phyloP scores from a whole-genome alignment of 1,140 invertebrate species.

The Anthonomus grandis region DNA sequence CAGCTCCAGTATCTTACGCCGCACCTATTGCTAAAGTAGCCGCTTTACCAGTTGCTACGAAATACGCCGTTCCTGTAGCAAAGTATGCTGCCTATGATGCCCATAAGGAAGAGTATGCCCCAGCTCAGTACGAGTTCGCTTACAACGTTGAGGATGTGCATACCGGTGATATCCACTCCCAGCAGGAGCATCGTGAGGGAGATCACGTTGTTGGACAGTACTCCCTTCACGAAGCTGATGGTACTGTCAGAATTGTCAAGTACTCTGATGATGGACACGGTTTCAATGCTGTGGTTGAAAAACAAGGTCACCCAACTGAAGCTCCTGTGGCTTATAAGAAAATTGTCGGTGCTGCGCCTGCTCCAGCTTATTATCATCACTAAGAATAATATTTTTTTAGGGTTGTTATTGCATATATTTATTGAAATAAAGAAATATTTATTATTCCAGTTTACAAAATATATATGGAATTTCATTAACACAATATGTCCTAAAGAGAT shows the following conservation, averaged over 20 bases:
- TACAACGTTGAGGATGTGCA: conserved; percentile 50
- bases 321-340: conserved; percentile 23
- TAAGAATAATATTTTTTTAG: too few species aligned
- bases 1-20: conserved; percentile 6
- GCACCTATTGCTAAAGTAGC: conserved; percentile 29
- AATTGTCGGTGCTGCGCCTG: conserved; percentile 4
- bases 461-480: too few species aligned
- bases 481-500: too few species aligned
- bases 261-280: conserved; percentile 54
- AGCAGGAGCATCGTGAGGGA: conserved; percentile 35
- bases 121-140: conserved; percentile 35
- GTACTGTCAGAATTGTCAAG: conserved; percentile 54
- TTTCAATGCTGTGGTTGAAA: conserved; percentile 39
- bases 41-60: conserved; percentile 22
- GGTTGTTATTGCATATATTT: too few species aligned
- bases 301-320: conserved; percentile 26
- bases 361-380: conserved; percentile 5
- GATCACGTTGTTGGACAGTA: conserved; percentile 33
- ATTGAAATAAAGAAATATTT: too few species aligned
- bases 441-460: too few species aligned
- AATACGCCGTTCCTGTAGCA: conserved; percentile 26
- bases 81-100: conserved; percentile 14
- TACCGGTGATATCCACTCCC: conserved; percentile 45
- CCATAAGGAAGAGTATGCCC: conserved; percentile 22
- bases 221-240: conserved; percentile 53